These are phyloP conservation scores for Cotesia glomerata DNA, from an alignment of 1,140 invertebrate species.

Conservation along the genomic window DNA sequence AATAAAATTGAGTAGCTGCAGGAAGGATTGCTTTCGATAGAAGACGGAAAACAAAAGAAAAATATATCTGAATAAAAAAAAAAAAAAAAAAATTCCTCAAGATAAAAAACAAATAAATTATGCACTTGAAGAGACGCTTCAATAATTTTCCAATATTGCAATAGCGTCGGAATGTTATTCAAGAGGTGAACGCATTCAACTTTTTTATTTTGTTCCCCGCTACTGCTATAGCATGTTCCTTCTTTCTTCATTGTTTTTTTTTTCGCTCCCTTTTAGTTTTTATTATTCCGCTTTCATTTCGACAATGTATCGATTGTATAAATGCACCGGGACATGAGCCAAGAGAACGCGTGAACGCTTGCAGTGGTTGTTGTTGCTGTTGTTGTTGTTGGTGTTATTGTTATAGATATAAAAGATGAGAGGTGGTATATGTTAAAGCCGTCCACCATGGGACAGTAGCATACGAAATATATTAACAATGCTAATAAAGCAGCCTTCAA, in stretches of 20 bases:
- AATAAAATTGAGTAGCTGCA: slow-evolving; percentile 21
- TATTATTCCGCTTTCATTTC: neutral
- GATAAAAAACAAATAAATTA: slow-evolving; percentile 11
- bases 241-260: neutral
- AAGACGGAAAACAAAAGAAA: neutral
- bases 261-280: neutral
- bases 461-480: slow-evolving; percentile 41
- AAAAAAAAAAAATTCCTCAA: neutral
- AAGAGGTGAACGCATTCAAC: neutral
- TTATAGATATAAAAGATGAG: too few species aligned
- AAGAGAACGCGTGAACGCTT: neutral
- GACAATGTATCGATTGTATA: slow-evolving; percentile 6
- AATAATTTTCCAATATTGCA: slow-evolving; percentile 14
- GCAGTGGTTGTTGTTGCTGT: too few species aligned
- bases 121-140: slow-evolving; percentile 5
- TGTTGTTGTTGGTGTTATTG: too few species aligned
- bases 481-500: slow-evolving; percentile 42
- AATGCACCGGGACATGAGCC: neutral
- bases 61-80: neutral
- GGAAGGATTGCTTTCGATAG: slow-evolving; percentile 10
- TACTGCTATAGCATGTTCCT: neutral
- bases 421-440: neutral
- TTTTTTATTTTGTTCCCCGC: neutral
- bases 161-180: neutral
- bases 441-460: slow-evolving; percentile 1